Evolutionary conservation across 2,888 invertebrate genomes (phyloP).

Genomic region (Baccha elongata): DNA sequence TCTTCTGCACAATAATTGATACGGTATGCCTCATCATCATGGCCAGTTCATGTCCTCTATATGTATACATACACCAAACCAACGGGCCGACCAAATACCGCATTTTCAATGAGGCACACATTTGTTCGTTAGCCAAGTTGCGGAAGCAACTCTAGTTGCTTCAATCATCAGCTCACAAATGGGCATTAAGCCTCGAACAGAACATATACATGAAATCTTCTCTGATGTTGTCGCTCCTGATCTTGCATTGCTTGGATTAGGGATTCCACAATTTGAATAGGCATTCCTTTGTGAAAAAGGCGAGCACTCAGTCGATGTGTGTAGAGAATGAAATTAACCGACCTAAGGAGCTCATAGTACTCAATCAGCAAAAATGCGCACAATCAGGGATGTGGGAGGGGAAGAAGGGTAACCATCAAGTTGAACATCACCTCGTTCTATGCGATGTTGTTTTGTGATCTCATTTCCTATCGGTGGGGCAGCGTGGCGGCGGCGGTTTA

Average conservation of each 20-base stretch:
- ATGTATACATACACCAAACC: background rate
- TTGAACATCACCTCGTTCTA: background rate
- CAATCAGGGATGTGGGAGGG: too few species aligned
- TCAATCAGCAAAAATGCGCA: slow-evolving; percentile 68
- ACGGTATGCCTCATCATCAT: slow-evolving; percentile 69
- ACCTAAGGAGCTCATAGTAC: slow-evolving; percentile 54
- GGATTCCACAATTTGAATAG: slow-evolving; percentile 71
- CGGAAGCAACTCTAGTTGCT: slow-evolving; percentile 63
- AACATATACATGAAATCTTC: slow-evolving; percentile 48
- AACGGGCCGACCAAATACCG: slow-evolving; percentile 15
- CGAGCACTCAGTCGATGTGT: slow-evolving; percentile 20
- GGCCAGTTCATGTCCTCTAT: slow-evolving; percentile 43
- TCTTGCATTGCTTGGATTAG: slow-evolving; percentile 63
- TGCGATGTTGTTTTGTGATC: slow-evolving; percentile 39
- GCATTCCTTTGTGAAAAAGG: slow-evolving; percentile 57
- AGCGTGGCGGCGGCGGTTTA: slow-evolving; percentile 15
- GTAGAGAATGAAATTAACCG: slow-evolving; percentile 66
- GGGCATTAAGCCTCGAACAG: slow-evolving; percentile 58
- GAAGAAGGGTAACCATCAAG: slow-evolving; percentile 46
- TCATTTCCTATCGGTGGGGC: slow-evolving; percentile 44
- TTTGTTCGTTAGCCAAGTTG: slow-evolving; percentile 67
- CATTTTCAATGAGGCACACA: slow-evolving; percentile 61
- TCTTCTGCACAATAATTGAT: slow-evolving; percentile 66
- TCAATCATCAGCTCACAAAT: slow-evolving; percentile 66
- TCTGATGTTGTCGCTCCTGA: slow-evolving; percentile 40